phyloP scores from a whole-genome alignment of 2,113 vertebrate genomes.

The Gopherus evgoodei region DNA sequence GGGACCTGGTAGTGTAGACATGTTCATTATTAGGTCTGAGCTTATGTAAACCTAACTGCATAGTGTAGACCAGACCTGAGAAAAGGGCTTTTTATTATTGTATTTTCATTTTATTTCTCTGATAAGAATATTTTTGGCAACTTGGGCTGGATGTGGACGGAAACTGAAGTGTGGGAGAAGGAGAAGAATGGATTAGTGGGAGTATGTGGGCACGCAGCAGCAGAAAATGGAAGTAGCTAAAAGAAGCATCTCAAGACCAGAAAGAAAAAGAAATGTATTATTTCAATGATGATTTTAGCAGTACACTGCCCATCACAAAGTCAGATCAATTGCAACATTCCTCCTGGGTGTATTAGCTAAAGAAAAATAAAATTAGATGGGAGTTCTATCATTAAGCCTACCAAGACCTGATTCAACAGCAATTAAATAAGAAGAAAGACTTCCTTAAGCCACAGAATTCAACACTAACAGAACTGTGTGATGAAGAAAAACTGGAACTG shows the following conservation, averaged over 20 bases:
- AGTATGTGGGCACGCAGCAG: background rate
- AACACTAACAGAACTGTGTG: background rate
- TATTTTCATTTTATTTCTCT: conserved; percentile 34
- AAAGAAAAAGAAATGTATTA: background rate
- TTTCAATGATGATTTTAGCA: background rate
- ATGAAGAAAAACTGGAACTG: too few species aligned
- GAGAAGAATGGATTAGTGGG: background rate
- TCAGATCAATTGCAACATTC: background rate
- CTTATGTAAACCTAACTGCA: too few species aligned
- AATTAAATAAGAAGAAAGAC: too few species aligned
- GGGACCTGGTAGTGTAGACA: too few species aligned
- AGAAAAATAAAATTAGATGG: background rate
- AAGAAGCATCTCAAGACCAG: background rate
- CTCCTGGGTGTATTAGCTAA: background rate
- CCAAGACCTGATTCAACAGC: too few species aligned
- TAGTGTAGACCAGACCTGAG: too few species aligned
- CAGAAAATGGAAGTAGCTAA: background rate
- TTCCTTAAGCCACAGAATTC: background rate
- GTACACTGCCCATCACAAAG: background rate
- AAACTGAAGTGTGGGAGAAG: conserved; percentile 26
- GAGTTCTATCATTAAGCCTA: background rate
- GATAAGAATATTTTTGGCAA: conserved; percentile 8
- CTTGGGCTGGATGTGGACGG: background rate
- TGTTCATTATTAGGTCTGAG: too few species aligned
- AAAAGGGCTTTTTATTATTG: background rate